These are phyloP conservation scores for Homalodisca vitripennis DNA, from an alignment of 1,140 invertebrate genomes.

Conservation along the genomic window DNA sequence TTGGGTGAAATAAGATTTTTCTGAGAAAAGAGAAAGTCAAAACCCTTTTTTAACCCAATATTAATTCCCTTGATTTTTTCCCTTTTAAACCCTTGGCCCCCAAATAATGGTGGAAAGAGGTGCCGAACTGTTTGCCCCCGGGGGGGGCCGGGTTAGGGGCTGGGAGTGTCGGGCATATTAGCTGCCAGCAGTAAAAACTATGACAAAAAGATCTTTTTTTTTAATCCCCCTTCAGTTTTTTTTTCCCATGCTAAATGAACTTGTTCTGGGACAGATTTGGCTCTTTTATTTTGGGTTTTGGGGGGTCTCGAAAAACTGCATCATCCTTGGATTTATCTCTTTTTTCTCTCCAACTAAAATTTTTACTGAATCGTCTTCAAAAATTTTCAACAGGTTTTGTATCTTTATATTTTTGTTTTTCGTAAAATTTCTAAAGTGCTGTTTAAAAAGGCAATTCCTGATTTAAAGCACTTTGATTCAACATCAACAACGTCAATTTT, in stretches of 20 bases:
- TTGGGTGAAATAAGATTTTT: too few species aligned
- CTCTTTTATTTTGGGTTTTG: constrained; percentile 17
- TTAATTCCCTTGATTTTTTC: constrained; percentile 40
- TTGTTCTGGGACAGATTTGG: constrained; percentile 33
- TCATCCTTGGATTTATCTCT: constrained; percentile 32
- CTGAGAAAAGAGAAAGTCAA: background rate
- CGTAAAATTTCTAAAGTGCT: constrained; percentile 40
- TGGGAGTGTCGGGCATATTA: constrained; percentile 17
- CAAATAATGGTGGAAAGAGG: background rate
- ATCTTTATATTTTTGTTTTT: constrained; percentile 39
- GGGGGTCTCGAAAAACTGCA: constrained; percentile 20
- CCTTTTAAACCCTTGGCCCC: constrained; percentile 3
- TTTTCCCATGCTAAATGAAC: constrained; percentile 34
- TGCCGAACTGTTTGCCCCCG: too few species aligned
- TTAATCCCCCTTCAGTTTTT: constrained; percentile 1
- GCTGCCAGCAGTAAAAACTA: constrained; percentile 38
- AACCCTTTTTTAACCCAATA: constrained; percentile 28
- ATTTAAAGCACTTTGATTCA: background rate
- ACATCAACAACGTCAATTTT: background rate
- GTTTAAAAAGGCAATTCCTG: background rate
- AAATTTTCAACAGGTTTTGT: constrained; percentile 38
- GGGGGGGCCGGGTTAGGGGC: constrained; percentile 14
- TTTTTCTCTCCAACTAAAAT: constrained; percentile 33
- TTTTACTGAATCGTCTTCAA: constrained; percentile 39
- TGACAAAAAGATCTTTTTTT: constrained; percentile 39